A percentile compares a stretch with the other conserved stretches of the same genome.
Evolutionary conservation across 2,797 vertebrate genomes (phyloP).

Genomic region (Tiaroga cobitis): DNA sequence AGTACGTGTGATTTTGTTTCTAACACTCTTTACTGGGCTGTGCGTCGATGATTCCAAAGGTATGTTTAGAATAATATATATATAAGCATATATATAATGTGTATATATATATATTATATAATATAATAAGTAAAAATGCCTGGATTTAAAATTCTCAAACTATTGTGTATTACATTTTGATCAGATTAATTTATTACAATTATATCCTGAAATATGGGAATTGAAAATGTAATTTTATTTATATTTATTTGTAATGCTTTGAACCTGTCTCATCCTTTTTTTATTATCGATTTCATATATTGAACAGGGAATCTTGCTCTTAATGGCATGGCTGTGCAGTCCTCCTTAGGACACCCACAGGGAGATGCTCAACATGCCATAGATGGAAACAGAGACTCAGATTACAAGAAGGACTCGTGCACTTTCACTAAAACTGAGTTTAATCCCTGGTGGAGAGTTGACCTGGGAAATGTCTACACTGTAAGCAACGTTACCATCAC

Average conservation of each 20-base stretch:
- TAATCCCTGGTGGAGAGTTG: conserved; percentile 31
- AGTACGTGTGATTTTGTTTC: not conserved
- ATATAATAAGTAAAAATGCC: too few species aligned
- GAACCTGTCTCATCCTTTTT: too few species aligned
- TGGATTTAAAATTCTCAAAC: not conserved
- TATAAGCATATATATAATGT: too few species aligned
- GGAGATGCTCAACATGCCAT: not conserved
- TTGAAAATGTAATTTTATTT: too few species aligned
- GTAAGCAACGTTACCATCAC: conserved; percentile 6
- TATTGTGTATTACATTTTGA: not conserved
- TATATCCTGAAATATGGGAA: too few species aligned
- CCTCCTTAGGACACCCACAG: fast-evolving
- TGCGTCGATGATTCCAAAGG: not conserved
- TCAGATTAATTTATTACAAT: too few species aligned
- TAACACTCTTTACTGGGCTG: not conserved
- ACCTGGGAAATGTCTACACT: not conserved
- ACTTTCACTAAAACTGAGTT: not conserved
- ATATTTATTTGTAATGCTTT: too few species aligned
- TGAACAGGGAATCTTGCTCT: not conserved
- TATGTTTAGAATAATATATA: not conserved
- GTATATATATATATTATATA: too few species aligned
- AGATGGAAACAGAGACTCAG: not conserved
- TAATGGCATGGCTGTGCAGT: not conserved
- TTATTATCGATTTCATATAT: not conserved
- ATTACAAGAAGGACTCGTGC: not conserved